Evolutionary conservation across 2,888 invertebrate species (phyloP).

Genomic region (Metallyticus violacea): DNA sequence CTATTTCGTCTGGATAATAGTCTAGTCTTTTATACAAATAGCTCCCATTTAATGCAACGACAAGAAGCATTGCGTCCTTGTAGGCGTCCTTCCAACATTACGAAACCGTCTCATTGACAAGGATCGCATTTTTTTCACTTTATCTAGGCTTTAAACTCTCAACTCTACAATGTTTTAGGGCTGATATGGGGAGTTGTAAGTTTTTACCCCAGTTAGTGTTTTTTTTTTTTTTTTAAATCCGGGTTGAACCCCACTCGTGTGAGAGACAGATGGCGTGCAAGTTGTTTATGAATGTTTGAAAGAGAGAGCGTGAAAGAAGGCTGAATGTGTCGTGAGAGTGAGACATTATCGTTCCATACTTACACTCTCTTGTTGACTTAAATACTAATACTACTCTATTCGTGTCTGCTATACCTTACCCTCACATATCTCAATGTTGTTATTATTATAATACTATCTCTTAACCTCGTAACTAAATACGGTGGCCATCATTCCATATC

Average conservation of each 20-base stretch:
- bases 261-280: not conserved
- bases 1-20: not conserved
- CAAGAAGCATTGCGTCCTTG: not conserved
- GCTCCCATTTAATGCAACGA: not conserved
- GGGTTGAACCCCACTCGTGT: not conserved
- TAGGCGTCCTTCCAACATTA: not conserved
- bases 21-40: not conserved
- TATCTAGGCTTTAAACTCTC: not conserved
- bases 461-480: not conserved
- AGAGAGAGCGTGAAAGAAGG: not conserved
- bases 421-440: not conserved
- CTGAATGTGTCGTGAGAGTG: not conserved
- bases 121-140: constrained; percentile 6
- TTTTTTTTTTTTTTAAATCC: not conserved
- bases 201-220: not conserved
- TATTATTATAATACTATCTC: not conserved
- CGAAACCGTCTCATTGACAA: not conserved
- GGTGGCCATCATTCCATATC: constrained; percentile 13
- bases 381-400: not conserved
- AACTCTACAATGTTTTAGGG: not conserved
- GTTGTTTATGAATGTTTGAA: not conserved
- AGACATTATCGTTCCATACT: not conserved
- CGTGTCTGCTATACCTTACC: not conserved
- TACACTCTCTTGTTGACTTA: not conserved
- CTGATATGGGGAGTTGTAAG: not conserved